Conservation (phyloP, 2,113 vertebrate genomes). For the Paramormyrops kingsleyae region DNA sequence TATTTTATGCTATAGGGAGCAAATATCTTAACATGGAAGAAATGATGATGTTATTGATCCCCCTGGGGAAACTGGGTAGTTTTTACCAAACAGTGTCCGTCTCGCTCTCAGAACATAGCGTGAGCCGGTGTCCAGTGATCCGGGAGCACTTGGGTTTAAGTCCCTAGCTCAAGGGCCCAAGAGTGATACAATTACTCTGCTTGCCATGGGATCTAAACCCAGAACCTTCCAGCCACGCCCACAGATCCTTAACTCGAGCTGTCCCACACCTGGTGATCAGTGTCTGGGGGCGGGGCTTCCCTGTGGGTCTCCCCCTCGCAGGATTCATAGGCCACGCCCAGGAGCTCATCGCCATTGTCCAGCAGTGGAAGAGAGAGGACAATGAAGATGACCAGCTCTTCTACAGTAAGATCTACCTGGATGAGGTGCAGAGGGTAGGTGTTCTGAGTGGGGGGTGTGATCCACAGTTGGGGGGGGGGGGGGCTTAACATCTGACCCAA, state of each 20-base stretch:
- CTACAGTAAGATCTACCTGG: slow-evolving; percentile 66
- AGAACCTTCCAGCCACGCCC: not conserved
- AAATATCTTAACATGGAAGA: not conserved
- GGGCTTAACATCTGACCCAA: not conserved
- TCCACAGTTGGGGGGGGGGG: not conserved
- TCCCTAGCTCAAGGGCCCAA: not conserved
- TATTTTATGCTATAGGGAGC: not conserved
- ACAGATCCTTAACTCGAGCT: not conserved
- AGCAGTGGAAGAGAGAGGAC: slow-evolving; percentile 66
- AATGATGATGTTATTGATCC: not conserved
- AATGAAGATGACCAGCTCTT: slow-evolving; percentile 66
- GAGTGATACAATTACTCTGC: not conserved
- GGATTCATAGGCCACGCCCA: slow-evolving; percentile 69
- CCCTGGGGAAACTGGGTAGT: not conserved
- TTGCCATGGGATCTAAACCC: not conserved
- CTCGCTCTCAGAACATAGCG: not conserved
- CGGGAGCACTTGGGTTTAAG: not conserved
- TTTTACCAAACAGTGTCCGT: not conserved
- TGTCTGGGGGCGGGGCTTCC: not conserved
- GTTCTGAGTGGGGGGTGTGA: not conserved
- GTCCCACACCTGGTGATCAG: not conserved
- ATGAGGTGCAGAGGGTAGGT: slow-evolving; percentile 58
- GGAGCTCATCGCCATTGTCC: slow-evolving; percentile 49
- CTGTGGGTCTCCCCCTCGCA: slow-evolving; percentile 25
- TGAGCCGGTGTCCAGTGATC: not conserved